Evolutionary conservation across 2,888 invertebrate genomes (phyloP).

Genomic region (Drosophila anomalata): DNA sequence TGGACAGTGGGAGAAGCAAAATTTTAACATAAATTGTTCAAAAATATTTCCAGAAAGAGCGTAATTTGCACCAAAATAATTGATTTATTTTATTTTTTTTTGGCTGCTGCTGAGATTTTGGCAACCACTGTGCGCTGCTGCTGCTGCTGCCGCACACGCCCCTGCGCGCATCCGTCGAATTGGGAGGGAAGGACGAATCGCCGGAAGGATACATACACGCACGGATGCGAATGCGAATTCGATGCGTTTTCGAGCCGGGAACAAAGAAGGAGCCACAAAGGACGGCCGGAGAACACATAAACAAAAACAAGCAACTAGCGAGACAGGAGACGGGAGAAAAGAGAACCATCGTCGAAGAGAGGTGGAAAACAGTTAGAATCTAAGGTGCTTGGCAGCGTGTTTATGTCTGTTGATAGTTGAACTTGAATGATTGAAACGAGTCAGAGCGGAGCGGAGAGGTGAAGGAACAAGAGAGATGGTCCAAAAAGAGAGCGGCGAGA

Average conservation of each 20-base stretch:
- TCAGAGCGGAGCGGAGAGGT: slow-evolving; percentile 5
- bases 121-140: not conserved
- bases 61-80: not conserved
- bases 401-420: slow-evolving; percentile 55
- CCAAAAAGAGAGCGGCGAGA: slow-evolving; percentile 14
- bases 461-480: slow-evolving; percentile 2
- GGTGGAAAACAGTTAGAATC: slow-evolving; percentile 28
- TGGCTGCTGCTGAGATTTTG: not conserved
- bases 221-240: slow-evolving; percentile 14
- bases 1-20: too few species aligned
- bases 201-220: slow-evolving; percentile 63
- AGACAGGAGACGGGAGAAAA: slow-evolving; percentile 5
- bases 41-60: not conserved
- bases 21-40: too few species aligned
- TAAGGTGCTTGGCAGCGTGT: slow-evolving; percentile 15
- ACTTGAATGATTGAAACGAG: slow-evolving; percentile 57
- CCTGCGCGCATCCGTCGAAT: slow-evolving; percentile 38
- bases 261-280: slow-evolving; percentile 52
- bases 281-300: slow-evolving; percentile 45
- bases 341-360: not conserved
- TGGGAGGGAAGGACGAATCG: slow-evolving; percentile 1
- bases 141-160: slow-evolving; percentile 29
- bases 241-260: slow-evolving; percentile 48
- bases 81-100: not conserved
- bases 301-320: slow-evolving; percentile 32